Conservation (phyloP, 2,888 invertebrate species). For the Latrodectus hesperus region DNA sequence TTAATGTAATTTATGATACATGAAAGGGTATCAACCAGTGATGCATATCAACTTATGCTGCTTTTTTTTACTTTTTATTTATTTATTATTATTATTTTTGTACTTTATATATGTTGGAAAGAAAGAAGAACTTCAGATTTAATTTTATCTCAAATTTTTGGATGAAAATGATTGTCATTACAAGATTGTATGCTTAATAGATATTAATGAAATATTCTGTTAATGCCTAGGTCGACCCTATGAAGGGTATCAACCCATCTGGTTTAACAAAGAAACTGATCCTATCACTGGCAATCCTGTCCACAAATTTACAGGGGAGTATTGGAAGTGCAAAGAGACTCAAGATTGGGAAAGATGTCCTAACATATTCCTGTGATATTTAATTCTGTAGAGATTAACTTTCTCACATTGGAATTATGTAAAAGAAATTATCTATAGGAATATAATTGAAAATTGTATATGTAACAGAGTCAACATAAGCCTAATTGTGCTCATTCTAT, state of each 20-base stretch:
- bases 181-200: neutral
- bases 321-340: constrained; percentile 93
- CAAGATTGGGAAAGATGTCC: constrained; percentile 94
- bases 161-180: neutral
- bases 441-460: neutral
- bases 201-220: no score
- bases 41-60: neutral
- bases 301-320: constrained; percentile 89
- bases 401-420: neutral
- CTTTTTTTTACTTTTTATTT: neutral
- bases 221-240: constrained; percentile 80
- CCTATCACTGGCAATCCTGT: constrained; percentile 80
- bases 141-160: neutral
- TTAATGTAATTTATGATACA: no score
- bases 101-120: neutral
- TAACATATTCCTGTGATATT: constrained; percentile 82
- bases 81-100: neutral
- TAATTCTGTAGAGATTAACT: neutral
- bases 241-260: constrained; percentile 85
- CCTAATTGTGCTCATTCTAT: neutral
- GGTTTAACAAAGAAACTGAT: constrained; percentile 92
- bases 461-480: neutral
- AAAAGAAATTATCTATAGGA: constrained; percentile 5
- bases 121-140: neutral
- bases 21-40: no score